A percentile compares a stretch with the other conserved stretches of the same genome.
phyloP scores from a whole-genome alignment of 2,888 invertebrate genomes.

The Ferrisia virgata region DNA sequence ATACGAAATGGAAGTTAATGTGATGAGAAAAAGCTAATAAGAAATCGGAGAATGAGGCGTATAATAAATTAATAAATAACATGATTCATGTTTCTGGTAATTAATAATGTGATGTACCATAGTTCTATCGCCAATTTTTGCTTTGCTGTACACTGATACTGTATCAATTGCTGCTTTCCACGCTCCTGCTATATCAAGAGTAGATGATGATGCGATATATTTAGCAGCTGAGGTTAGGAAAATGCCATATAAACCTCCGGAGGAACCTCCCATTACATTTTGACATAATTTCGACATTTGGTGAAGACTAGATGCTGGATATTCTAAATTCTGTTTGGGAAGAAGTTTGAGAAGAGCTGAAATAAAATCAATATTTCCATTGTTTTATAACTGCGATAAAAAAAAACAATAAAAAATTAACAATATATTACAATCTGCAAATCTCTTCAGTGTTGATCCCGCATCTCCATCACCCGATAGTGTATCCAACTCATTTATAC shows the following conservation, averaged over 20 bases:
- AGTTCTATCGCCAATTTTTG: constrained; percentile 70
- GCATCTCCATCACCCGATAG: constrained; percentile 66
- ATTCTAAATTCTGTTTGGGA: constrained; percentile 29
- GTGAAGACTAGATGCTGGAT: constrained; percentile 46
- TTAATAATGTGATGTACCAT: constrained; percentile 59
- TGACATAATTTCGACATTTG: constrained; percentile 56
- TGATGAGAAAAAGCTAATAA: not conserved
- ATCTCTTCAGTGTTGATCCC: constrained; percentile 59
- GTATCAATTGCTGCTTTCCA: constrained; percentile 60
- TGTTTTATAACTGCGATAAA: not conserved
- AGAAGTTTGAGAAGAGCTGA: not conserved
- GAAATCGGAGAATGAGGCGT: not conserved
- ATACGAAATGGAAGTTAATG: not conserved
- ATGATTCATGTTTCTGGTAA: not conserved
- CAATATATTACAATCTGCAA: constrained; percentile 56
- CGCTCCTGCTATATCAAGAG: constrained; percentile 58
- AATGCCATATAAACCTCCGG: constrained; percentile 75
- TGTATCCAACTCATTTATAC: constrained; percentile 62
- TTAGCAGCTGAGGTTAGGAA: constrained; percentile 58
- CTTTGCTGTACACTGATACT: constrained; percentile 68
- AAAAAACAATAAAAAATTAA: not conserved
- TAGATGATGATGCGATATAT: constrained; percentile 49
- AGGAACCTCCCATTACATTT: constrained; percentile 71
- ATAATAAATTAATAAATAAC: not conserved
- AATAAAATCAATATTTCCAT: not conserved